Base-by-base conservation (phyloP, 1,140 invertebrate species). In the Micrasema minimum region DNA sequence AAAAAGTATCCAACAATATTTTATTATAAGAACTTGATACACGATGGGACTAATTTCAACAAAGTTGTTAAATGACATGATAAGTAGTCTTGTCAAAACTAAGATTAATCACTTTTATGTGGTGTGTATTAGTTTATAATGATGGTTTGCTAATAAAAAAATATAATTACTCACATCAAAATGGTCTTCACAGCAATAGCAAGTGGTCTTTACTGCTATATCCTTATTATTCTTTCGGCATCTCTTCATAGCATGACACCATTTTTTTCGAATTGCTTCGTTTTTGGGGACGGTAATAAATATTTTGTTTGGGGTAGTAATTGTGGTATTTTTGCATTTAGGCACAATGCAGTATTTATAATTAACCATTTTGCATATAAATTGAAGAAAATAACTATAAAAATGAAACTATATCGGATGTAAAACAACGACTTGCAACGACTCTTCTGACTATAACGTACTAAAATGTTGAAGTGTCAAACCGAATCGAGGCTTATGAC, bases 171-270 rank as follows among this genome's bases (percentile, higher is more conserved):
- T 45, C 11, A 45, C 43, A 18, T 45, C 11, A 18, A 45, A 45
- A 45, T 45, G 43, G 16, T 45, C 43, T 45, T 45, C 43, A 18
- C 43, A 45, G 43, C 43, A 45, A 45, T 45, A 45, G 11, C 43
- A 18, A 18, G 43, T 45, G 43, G 12, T 5, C 16, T 45, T 45
- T n/a, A 18, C 12, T n/a, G 43, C 12, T 14, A 45, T 3, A 45
- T 45, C 43, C 4, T 45, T 45, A 45, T 45, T 45, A 4, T 45
- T 45, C 43, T 45, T 45, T 4, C 3, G 4, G 11, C 43, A 45
- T 45, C 43, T 45, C 11, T 45, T 45, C 43, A 45, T 45, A 4
- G 43, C 43, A 45, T 45, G 12, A 45, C 43, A 45, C 43, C 43
- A 45, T 45, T 45, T 45, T 45, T 45, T 45, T 45, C 43, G 12